Percentiles rank a stretch among this genome's conserved stretches.
Evolutionary conservation across 2,113 vertebrate genomes (phyloP).

Genomic region (Bucco capensis): DNA sequence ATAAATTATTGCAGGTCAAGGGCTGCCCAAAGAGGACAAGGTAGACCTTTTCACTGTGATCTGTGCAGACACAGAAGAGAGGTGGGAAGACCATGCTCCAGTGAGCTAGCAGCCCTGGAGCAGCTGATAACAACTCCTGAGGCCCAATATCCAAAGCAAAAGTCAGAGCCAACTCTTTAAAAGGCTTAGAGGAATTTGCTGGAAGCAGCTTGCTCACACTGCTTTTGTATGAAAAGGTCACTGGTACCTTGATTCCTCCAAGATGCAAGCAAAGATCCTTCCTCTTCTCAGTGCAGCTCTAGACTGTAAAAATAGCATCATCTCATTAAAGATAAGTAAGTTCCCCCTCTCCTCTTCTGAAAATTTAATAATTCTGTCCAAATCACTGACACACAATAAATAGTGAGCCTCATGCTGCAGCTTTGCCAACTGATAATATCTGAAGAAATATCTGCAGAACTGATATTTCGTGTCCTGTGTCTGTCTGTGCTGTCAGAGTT

Average conservation of each 20-base stretch:
- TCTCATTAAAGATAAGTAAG: background rate
- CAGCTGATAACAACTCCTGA: background rate
- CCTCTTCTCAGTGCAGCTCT: background rate
- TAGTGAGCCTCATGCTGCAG: accelerated
- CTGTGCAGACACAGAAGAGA: accelerated
- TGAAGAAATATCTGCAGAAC: background rate
- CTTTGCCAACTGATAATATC: background rate
- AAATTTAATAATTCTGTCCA: background rate
- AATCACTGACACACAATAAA: background rate
- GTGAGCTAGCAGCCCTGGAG: background rate
- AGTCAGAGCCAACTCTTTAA: background rate
- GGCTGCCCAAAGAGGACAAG: background rate
- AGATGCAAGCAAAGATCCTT: background rate
- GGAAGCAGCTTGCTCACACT: background rate
- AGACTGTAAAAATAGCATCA: background rate
- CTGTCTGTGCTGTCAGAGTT: background rate
- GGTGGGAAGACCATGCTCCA: background rate
- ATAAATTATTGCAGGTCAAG: background rate
- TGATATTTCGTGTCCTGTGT: background rate
- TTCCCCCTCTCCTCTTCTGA: background rate
- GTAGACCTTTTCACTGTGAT: background rate
- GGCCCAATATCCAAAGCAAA: background rate
- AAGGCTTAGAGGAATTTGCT: background rate
- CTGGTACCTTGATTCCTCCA: background rate
- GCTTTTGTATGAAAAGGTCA: background rate